phyloP scores from a whole-genome alignment of 2,888 invertebrate genomes.

The Catocala sponsa region DNA sequence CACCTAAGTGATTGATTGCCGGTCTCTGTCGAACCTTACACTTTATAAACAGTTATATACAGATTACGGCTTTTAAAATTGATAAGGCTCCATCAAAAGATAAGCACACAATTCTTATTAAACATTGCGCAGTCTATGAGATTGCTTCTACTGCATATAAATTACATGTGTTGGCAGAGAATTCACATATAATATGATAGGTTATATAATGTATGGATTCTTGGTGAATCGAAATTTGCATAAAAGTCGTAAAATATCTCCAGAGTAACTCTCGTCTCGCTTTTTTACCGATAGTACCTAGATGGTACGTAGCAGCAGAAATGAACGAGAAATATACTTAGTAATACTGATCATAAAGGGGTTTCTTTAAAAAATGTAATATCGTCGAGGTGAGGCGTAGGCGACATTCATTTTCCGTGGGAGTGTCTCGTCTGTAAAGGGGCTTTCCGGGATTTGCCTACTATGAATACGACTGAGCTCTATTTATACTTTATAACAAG shows the following conservation, averaged over 20 bases:
- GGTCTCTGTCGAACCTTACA: neutral
- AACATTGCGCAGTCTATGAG: constrained; percentile 3
- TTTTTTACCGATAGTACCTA: constrained; percentile 25
- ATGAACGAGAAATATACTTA: constrained; percentile 20
- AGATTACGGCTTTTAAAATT: constrained; percentile 31
- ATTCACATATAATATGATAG: constrained; percentile 10
- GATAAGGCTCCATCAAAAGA: constrained; percentile 21
- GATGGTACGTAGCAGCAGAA: constrained; percentile 20
- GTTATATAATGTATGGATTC: constrained; percentile 18
- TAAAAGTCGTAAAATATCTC: constrained; percentile 35
- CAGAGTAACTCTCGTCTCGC: constrained; percentile 12
- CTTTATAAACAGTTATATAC: constrained; percentile 16
- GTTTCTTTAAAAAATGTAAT: constrained; percentile 44
- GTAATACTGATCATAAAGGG: constrained; percentile 29
- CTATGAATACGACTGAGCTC: constrained; percentile 52
- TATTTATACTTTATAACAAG: constrained; percentile 60
- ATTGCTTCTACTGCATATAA: constrained; percentile 8
- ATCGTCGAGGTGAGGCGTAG: constrained; percentile 39
- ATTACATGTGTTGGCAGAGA: constrained; percentile 8
- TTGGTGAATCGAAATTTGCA: constrained; percentile 25
- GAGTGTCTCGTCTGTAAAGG: constrained; percentile 49
- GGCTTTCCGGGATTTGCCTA: constrained; percentile 55
- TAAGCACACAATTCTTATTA: constrained; percentile 2
- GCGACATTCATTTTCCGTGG: constrained; percentile 54
- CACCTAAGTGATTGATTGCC: constrained; percentile 37